phyloP scores from a whole-genome alignment of 2,888 invertebrate species.

The Invenusta paracnida region DNA sequence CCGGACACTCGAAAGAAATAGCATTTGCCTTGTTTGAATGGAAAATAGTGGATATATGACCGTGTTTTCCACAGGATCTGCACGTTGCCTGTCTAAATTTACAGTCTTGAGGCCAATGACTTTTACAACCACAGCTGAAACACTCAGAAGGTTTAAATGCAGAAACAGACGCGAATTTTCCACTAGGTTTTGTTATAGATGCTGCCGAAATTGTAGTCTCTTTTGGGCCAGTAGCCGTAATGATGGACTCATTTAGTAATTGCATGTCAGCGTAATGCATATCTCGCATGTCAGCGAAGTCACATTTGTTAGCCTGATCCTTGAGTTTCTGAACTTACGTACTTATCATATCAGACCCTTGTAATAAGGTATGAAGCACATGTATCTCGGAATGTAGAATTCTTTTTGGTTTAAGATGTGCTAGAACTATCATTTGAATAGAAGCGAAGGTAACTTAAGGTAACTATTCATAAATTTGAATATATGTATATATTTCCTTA shows the following conservation, averaged over 20 bases:
- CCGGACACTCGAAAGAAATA: conserved; percentile 26
- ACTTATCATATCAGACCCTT: neutral
- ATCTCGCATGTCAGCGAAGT: too few relatives aligned
- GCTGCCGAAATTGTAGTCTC: conserved; percentile 24
- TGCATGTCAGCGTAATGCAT: too few relatives aligned
- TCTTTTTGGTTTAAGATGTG: conserved; percentile 17
- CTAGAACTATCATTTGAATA: conserved; percentile 4
- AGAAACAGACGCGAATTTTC: neutral
- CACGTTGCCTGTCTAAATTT: conserved; percentile 11
- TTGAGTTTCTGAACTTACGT: neutral
- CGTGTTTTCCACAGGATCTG: conserved; percentile 6
- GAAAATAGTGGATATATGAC: neutral
- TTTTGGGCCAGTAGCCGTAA: neutral
- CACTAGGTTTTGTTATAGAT: neutral
- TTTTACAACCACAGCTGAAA: conserved; percentile 5
- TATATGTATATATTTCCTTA: too few relatives aligned
- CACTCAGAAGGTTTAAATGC: conserved; percentile 7
- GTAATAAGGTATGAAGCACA: neutral
- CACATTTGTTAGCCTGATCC: conserved; percentile 11
- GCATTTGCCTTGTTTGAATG: conserved; percentile 27
- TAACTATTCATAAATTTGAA: too few relatives aligned
- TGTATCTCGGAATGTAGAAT: neutral
- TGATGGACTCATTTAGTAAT: conserved; percentile 18
- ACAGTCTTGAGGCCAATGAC: neutral
- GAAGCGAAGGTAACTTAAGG: neutral